Conservation (phyloP, 1,140 invertebrate species). For the Pseudomyrmex cubaensis region DNA sequence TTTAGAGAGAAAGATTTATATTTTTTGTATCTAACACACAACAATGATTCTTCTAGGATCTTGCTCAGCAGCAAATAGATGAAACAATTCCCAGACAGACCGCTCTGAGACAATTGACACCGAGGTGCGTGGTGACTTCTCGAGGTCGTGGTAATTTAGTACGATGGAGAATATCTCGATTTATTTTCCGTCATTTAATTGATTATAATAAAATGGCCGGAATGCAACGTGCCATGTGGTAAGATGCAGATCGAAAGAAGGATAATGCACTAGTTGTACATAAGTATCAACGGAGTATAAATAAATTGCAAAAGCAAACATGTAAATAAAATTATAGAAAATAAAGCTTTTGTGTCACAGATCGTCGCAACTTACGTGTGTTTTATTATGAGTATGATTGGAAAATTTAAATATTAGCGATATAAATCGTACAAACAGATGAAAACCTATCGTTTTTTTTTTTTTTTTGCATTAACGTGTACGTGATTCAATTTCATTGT, state of each 20-base stretch:
- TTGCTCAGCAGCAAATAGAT: constrained; percentile 38
- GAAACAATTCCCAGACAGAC: constrained; percentile 90
- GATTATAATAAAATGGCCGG: constrained; percentile 96
- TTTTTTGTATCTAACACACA: not conserved
- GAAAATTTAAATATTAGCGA: too few relatives aligned
- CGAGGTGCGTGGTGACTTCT: constrained; percentile 93
- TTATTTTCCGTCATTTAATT: constrained; percentile 94
- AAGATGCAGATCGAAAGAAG: constrained; percentile 36
- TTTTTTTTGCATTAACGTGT: too few relatives aligned
- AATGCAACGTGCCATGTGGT: constrained; percentile 95
- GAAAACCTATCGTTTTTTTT: too few relatives aligned
- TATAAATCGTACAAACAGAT: too few relatives aligned
- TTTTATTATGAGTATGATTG: too few relatives aligned
- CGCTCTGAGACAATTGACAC: constrained; percentile 87
- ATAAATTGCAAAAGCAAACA: too few relatives aligned
- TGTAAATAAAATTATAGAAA: too few relatives aligned
- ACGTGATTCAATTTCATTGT: too few relatives aligned
- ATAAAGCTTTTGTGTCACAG: too few relatives aligned
- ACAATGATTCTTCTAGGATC: constrained; percentile 47
- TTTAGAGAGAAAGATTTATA: not conserved
- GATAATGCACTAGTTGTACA: too few relatives aligned
- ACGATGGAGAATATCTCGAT: constrained; percentile 93
- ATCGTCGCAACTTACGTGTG: too few relatives aligned
- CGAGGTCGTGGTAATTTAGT: constrained; percentile 90
- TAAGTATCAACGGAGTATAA: too few relatives aligned